Conservation (phyloP, 1,140 invertebrate genomes). For the Caenorhabditis brenneri region DNA sequence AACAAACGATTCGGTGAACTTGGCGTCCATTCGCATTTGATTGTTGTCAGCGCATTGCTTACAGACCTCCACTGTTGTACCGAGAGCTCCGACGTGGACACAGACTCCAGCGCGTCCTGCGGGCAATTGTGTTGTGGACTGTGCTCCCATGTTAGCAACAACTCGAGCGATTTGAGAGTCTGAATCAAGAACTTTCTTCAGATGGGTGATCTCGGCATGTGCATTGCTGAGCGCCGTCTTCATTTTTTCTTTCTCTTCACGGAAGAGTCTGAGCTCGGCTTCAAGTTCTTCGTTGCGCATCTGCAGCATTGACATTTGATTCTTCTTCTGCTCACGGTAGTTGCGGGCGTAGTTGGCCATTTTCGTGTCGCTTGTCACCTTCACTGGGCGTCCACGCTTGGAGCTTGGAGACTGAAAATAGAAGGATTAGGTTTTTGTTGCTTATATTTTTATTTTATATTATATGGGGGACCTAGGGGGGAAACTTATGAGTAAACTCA, state of each 20-base stretch:
- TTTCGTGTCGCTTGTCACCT: neutral
- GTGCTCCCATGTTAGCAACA: neutral
- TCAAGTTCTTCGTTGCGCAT: conserved; percentile 12
- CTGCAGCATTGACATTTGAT: neutral
- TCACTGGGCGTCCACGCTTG: conserved; percentile 11
- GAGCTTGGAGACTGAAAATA: conserved; percentile 6
- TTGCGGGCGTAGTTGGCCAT: conserved; percentile 41
- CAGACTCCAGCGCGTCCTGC: conserved; percentile 10
- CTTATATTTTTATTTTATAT: neutral
- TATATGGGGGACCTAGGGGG: neutral
- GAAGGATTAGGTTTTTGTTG: neutral
- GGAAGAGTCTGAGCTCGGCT: neutral
- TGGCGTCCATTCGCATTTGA: conserved; percentile 1
- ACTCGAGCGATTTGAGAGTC: conserved; percentile 34
- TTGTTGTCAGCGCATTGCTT: conserved; percentile 31
- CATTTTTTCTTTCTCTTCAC: neutral
- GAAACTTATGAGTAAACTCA: neutral
- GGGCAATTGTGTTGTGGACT: neutral
- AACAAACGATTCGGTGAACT: neutral
- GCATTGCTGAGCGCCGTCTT: conserved; percentile 1
- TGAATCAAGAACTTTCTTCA: conserved; percentile 2
- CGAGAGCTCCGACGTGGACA: conserved; percentile 9
- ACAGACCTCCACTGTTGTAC: conserved; percentile 5
- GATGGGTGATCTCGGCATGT: neutral
- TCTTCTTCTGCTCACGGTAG: conserved; percentile 44